phyloP scores from a whole-genome alignment of 2,113 vertebrate genomes.

The Oreamnos americanus region DNA sequence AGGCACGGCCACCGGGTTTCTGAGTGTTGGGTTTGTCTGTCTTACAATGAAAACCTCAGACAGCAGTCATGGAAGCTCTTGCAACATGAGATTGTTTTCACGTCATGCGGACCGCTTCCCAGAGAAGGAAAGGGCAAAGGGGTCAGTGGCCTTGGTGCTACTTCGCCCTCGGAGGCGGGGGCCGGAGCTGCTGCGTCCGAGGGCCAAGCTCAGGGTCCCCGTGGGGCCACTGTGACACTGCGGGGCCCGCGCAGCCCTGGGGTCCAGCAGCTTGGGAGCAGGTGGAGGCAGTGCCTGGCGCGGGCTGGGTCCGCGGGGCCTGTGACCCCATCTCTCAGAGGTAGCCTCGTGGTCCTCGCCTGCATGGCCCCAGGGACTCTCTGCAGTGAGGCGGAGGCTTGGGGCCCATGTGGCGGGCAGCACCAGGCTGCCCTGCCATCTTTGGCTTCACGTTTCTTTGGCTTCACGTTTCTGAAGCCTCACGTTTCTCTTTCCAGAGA shows the following conservation, averaged over 20 bases:
- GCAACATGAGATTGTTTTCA: background rate
- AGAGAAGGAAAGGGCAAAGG: background rate
- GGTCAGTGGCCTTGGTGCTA: background rate
- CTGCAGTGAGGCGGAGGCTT: accelerated
- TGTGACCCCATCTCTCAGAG: accelerated
- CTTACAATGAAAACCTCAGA: background rate
- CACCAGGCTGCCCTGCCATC: background rate
- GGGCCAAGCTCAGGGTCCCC: background rate
- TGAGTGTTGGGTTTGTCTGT: background rate
- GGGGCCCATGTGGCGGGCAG: accelerated
- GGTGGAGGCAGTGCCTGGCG: accelerated
- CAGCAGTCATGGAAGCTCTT: background rate
- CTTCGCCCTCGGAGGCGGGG: background rate
- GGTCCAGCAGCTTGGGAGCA: background rate
- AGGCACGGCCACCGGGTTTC: background rate
- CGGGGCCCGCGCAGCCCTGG: accelerated
- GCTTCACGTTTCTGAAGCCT: background rate
- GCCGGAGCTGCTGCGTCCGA: background rate
- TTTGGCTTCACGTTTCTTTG: background rate
- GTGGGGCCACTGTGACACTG: background rate
- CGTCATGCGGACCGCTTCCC: background rate
- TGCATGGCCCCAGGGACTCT: background rate
- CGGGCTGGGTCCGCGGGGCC: accelerated
- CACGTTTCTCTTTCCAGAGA: background rate
- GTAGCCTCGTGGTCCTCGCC: background rate